A percentile compares a stretch with the other conserved stretches of the same genome.
Conservation (phyloP, 2,888 invertebrate species). For the Chymomyza amoena region DNA sequence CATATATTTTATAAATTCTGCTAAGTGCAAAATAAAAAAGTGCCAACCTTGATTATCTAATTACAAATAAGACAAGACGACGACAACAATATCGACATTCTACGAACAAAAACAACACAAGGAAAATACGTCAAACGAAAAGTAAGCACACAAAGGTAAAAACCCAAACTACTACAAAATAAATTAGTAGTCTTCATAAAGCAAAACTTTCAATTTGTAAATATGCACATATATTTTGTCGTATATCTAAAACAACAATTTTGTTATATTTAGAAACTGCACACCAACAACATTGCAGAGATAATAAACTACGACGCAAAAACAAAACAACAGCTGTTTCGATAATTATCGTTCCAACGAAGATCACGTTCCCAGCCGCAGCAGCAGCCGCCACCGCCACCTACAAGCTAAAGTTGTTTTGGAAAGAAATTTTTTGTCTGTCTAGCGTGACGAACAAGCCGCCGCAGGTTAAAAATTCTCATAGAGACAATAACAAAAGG, state of each 20-base stretch:
- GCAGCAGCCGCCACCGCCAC: not conserved
- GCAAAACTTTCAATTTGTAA: not conserved
- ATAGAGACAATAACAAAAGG: constrained; percentile 19
- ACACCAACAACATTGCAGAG: not conserved
- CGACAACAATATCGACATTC: not conserved
- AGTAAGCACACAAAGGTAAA: not conserved
- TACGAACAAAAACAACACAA: not conserved
- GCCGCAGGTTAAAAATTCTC: not conserved
- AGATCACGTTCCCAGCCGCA: constrained; percentile 4
- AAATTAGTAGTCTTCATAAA: not conserved
- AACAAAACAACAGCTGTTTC: not conserved
- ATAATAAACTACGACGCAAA: constrained; percentile 46
- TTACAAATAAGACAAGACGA: not conserved
- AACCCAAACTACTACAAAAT: too few relatives aligned
- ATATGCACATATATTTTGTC: constrained; percentile 7
- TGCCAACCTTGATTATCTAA: not conserved
- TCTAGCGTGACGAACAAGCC: not conserved
- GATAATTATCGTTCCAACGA: constrained; percentile 3
- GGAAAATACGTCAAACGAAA: not conserved
- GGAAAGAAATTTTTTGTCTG: not conserved
- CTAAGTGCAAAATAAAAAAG: not conserved
- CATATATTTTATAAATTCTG: not conserved
- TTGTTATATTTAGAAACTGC: not conserved
- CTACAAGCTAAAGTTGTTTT: not conserved
- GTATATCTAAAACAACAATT: not conserved